Evolutionary conservation across 2,888 invertebrate species (phyloP), one percentile per base, ranked within the genome.

Genomic region (Phoronis australis): DNA sequence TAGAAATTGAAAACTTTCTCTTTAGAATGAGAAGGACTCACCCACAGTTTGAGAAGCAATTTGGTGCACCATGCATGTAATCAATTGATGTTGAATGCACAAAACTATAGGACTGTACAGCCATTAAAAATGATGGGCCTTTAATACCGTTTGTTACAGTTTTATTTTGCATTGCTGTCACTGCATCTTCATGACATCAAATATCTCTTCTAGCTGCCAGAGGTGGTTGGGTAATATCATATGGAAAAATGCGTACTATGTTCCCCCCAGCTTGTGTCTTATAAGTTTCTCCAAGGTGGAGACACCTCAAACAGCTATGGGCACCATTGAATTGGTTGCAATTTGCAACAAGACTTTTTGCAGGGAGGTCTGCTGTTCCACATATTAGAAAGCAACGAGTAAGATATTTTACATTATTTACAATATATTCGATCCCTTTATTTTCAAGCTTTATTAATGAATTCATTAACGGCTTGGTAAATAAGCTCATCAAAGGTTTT

Each of bases 51-150:
- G 15, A 52, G 42, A 12, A 57, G 23, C 21, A 42, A 26, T 41
- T 59, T 59, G 20, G 47, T 50, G 55, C 54, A 21, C 56, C 56
- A 52, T 59, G 59, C 56, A 59, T 59, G 25, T 59, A 59, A 24
- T 59, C 59, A 24, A 57, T 56, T 21, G 47, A 22, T 15, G 31
- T 42, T 3, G 45, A 31, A 2, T 39, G 21, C 1, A 56, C 51
- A 42, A 46, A 40, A 24, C 48, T 41, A 44, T 54, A 58, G n/a
- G n/a, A 9, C n/a, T 42, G 22, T 1, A 51, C 26, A 12, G 37
- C 21, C 47, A 47, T 48, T 23, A 55, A 42, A 46, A 54, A 55
- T 24, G 59, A 51, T 20, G 54, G 57, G 3, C 57, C 57, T 42
- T 59, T 57, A 6, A 57, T 52, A 6, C 55, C 57, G 4, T 49